Evolutionary conservation across 2,888 invertebrate genomes (phyloP).

Genomic region (Brachyptera putata): DNA sequence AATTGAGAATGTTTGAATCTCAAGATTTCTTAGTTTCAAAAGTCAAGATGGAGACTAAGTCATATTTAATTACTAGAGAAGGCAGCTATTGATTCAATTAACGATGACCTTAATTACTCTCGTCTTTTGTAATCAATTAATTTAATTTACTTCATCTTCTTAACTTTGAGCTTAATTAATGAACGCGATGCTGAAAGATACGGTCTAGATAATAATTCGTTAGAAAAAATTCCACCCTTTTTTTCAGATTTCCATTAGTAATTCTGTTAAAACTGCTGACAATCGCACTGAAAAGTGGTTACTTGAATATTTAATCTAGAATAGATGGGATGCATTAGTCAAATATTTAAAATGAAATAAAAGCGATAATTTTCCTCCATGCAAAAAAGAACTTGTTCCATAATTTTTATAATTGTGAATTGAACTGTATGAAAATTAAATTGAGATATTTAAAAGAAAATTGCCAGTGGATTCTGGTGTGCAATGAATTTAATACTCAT

Average conservation of each 20-base stretch:
- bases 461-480: too few species aligned
- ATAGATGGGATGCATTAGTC: neutral
- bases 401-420: too few species aligned
- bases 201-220: neutral
- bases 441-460: too few species aligned
- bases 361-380: too few species aligned
- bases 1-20: too few species aligned
- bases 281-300: neutral
- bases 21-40: too few species aligned
- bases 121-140: slow-evolving; percentile 13
- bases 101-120: neutral
- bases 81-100: neutral
- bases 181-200: neutral
- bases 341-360: too few species aligned
- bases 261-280: slow-evolving; percentile 17
- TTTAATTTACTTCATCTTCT: neutral
- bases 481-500: too few species aligned
- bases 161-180: neutral
- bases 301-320: neutral
- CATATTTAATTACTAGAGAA: neutral
- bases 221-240: slow-evolving; percentile 2
- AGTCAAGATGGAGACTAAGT: too few species aligned
- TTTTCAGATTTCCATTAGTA: slow-evolving; percentile 7
- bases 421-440: too few species aligned
- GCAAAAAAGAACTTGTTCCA: too few species aligned